Percentiles rank a stretch among this genome's conserved stretches.
These are phyloP conservation scores for Drosophila virilis DNA, from an alignment of 1,140 invertebrate genomes.

Conservation along the genomic window DNA sequence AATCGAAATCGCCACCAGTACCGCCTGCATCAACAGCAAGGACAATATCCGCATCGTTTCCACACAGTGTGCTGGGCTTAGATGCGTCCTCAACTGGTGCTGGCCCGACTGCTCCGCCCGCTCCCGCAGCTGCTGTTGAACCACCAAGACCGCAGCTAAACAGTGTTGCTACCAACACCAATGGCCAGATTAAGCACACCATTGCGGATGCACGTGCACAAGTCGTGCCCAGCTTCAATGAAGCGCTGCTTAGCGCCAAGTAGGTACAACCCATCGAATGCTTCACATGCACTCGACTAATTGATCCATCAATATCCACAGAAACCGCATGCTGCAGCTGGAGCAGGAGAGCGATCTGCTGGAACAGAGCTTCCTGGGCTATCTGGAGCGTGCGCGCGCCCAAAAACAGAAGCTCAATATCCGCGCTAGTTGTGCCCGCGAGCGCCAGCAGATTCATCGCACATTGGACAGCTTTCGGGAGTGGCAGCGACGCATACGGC, in stretches of 20 bases:
- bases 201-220: neutral
- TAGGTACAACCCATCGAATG: constrained; percentile 14
- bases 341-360: constrained; percentile 77
- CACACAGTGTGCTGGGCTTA: neutral
- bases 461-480: constrained; percentile 38
- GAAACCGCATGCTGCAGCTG: constrained; percentile 71
- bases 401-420: constrained; percentile 30
- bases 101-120: neutral
- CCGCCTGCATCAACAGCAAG: neutral
- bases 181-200: neutral
- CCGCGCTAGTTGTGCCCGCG: constrained; percentile 14
- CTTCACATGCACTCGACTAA: neutral
- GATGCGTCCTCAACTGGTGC: no score
- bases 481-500: constrained; percentile 35
- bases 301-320: constrained; percentile 2
- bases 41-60: neutral
- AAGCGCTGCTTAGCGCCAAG: constrained; percentile 60
- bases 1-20: neutral
- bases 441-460: constrained; percentile 46
- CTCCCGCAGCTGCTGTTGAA: neutral
- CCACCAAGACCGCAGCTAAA: constrained; percentile 18
- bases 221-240: constrained; percentile 46
- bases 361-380: constrained; percentile 68
- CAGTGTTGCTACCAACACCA: constrained; percentile 41
- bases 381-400: constrained; percentile 59